A percentile compares a stretch with the other conserved stretches of the same genome.
phyloP scores from a whole-genome alignment of 2,113 vertebrate genomes.

The Cynoglossus semilaevis region DNA sequence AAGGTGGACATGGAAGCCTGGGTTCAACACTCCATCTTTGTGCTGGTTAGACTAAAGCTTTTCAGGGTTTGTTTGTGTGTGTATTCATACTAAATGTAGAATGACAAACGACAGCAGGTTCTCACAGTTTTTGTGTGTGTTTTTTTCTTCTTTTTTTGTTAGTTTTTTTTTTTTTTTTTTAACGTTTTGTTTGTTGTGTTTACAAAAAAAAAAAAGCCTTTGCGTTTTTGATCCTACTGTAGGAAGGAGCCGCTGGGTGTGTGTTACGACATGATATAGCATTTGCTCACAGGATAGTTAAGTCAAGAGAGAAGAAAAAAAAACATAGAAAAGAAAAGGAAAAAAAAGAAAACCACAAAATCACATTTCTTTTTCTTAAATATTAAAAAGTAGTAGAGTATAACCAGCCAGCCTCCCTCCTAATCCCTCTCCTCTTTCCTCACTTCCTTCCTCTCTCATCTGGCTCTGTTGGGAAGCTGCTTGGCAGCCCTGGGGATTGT shows the following conservation, averaged over 20 bases:
- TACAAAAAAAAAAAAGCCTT: conserved; percentile 51
- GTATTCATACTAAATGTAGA: conserved; percentile 66
- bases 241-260: conserved; percentile 71
- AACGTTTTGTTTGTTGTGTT: conserved; percentile 19
- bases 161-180: conserved; percentile 5
- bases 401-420: conserved; percentile 62
- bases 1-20: conserved; percentile 73
- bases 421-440: conserved; percentile 13
- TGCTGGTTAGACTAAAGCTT: conserved; percentile 85
- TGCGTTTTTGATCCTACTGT: conserved; percentile 70
- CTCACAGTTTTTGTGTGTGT: conserved; percentile 73
- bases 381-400: conserved; percentile 77
- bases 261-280: conserved; percentile 55
- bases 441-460: conserved; percentile 34
- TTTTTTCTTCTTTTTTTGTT: conserved; percentile 22
- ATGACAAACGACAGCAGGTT: conserved; percentile 70
- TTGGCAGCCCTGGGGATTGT: conserved; percentile 77
- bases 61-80: conserved; percentile 71
- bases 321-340: conserved; percentile 63
- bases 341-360: conserved; percentile 62
- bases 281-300: conserved; percentile 74
- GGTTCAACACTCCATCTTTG: conserved; percentile 76
- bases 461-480: conserved; percentile 61
- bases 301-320: conserved; percentile 64
- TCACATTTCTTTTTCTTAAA: conserved; percentile 70